These are phyloP conservation scores for Phymorhynchus buccinoides DNA, from an alignment of 1,140 invertebrate genomes.

Conservation along the genomic window DNA sequence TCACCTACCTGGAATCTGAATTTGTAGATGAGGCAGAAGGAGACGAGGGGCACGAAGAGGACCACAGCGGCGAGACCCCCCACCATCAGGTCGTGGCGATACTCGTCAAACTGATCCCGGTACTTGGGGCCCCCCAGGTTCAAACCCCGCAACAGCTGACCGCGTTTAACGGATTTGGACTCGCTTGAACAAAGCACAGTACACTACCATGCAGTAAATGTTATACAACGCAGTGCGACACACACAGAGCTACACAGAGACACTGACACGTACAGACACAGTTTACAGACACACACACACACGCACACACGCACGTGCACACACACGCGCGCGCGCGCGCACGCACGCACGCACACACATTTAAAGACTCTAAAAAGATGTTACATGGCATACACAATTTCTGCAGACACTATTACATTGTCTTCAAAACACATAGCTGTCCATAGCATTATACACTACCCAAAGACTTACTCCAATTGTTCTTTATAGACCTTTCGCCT, in stretches of 20 bases:
- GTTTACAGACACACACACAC: too few relatives aligned
- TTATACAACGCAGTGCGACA: too few relatives aligned
- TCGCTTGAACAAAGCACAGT: not conserved
- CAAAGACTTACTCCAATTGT: too few relatives aligned
- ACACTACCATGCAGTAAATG: too few relatives aligned
- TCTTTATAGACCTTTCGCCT: too few relatives aligned
- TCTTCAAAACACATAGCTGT: too few relatives aligned
- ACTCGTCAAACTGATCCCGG: constrained; percentile 48
- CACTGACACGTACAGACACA: not conserved
- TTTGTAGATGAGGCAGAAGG: constrained; percentile 47
- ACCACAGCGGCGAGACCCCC: constrained; percentile 53
- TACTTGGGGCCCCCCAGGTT: constrained; percentile 59
- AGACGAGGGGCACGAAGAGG: constrained; percentile 44
- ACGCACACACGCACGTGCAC: not conserved
- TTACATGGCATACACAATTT: too few relatives aligned
- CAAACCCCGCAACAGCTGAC: constrained; percentile 40
- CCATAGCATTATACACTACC: too few relatives aligned
- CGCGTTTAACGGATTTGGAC: not conserved
- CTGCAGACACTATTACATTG: too few relatives aligned
- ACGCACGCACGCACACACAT: not conserved
- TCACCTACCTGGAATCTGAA: constrained; percentile 31
- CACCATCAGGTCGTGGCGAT: constrained; percentile 56
- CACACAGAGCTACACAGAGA: not conserved
- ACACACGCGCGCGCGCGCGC: not conserved
- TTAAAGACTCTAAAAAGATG: too few relatives aligned